Percentiles rank a stretch among this genome's conserved stretches.
Conservation (phyloP, 2,888 invertebrate species). For the Lasiommata megera region DNA sequence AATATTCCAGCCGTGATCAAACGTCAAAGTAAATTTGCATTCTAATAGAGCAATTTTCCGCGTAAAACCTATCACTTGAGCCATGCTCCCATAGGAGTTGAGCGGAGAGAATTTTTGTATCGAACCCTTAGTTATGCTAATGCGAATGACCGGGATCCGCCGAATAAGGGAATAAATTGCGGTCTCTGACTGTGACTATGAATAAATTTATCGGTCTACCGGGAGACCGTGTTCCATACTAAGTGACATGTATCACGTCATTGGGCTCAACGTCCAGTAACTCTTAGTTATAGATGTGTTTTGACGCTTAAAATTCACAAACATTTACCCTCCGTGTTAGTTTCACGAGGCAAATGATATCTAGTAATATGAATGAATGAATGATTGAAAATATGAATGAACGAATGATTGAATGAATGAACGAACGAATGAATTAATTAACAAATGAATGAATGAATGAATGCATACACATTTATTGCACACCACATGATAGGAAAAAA, state of each 20-base stretch:
- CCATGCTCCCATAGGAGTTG: slow-evolving; percentile 25
- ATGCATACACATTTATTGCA: too few relatives aligned
- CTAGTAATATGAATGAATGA: too few relatives aligned
- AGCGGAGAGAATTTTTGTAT: slow-evolving; percentile 43
- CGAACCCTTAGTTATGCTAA: slow-evolving; percentile 55
- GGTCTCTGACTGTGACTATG: slow-evolving; percentile 43
- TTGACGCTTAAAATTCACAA: too few relatives aligned
- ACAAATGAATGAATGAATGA: too few relatives aligned
- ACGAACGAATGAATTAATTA: too few relatives aligned
- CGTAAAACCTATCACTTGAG: slow-evolving; percentile 23
- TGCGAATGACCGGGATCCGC: slow-evolving; percentile 45
- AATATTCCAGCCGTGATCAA: slow-evolving; percentile 1
- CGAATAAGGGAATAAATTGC: slow-evolving; percentile 50
- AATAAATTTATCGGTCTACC: slow-evolving; percentile 45
- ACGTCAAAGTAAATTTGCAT: slow-evolving; percentile 13
- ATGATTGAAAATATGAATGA: too few relatives aligned
- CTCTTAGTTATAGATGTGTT: too few relatives aligned
- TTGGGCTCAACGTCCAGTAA: not conserved
- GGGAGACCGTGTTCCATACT: slow-evolving; percentile 26
- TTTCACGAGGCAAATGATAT: too few relatives aligned
- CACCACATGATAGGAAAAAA: too few relatives aligned
- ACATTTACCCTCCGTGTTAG: too few relatives aligned
- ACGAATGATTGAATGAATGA: too few relatives aligned
- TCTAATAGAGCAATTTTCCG: slow-evolving; percentile 14
- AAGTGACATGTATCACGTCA: slow-evolving; percentile 16